A percentile compares a stretch with the other conserved stretches of the same genome.
Conservation (phyloP, 2,888 invertebrate genomes). For the Camponotus fellah region DNA sequence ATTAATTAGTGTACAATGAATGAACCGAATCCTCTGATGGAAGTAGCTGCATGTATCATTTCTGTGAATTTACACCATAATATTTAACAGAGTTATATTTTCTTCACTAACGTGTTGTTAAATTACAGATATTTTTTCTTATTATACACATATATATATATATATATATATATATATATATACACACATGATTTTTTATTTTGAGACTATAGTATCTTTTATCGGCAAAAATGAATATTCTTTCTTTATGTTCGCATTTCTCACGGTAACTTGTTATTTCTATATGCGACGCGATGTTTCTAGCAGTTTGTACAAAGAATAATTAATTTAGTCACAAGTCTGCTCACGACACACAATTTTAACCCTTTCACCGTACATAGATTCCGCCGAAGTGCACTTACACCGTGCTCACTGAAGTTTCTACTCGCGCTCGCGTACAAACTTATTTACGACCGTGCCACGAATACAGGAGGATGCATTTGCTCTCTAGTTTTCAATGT, state of each 20-base stretch:
- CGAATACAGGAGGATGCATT: conserved; percentile 49
- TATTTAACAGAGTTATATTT: conserved; percentile 5
- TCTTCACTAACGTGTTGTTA: not conserved
- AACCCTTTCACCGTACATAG: conserved; percentile 49
- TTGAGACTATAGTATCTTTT: not conserved
- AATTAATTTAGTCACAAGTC: conserved; percentile 53
- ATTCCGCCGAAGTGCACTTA: conserved; percentile 47
- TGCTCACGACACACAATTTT: conserved; percentile 48
- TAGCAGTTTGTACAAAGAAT: conserved; percentile 51
- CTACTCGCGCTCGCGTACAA: conserved; percentile 46
- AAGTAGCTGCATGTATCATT: conserved; percentile 6
- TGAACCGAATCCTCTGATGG: conserved; percentile 17
- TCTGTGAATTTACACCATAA: conserved; percentile 8
- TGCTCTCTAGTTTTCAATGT: conserved; percentile 43
- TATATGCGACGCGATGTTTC: conserved; percentile 7
- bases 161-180: too few relatives aligned
- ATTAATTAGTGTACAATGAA: conserved; percentile 43
- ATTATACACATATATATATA: too few relatives aligned
- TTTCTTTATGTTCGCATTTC: not conserved
- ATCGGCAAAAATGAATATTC: not conserved
- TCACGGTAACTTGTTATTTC: conserved; percentile 3
- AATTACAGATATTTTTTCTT: conserved; percentile 8
- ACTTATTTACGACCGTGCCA: conserved; percentile 51
- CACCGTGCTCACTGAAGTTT: conserved; percentile 45
- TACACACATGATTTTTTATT: not conserved